Base-by-base conservation (phyloP, 2,797 vertebrate species). In the Cynodonichthys magdalenae region DNA sequence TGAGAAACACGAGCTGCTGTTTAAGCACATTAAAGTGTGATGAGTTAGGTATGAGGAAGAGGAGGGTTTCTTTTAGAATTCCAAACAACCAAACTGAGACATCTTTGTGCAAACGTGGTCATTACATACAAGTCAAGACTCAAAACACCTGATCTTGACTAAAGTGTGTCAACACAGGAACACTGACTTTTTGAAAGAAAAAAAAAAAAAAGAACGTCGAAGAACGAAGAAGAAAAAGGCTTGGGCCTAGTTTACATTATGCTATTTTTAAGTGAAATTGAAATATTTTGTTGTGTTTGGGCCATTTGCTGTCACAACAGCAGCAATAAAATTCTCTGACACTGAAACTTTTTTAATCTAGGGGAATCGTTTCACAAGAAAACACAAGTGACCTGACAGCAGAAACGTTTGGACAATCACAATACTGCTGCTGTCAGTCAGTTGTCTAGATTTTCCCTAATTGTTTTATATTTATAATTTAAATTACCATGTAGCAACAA, bases 161-260 rank as follows among this genome's bases (percentile, higher is more conserved):
- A 80, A 76, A 82, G 73, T 71, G 60, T 62, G 71, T 75, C 76
- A 80, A 76, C 74, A 73, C 31, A 66, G 74, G 29, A 59, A 77
- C 65, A 69, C 53, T 42, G 6, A 48, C 56, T 63, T 73, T 64
- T 47, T 47, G 72, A 54, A 76, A 71, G 82, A 76, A 73, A 83
- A 64, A 72, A 54, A 76, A 70, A 83, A 76, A 73, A 83, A 66
- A 72, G n/a, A n/a, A n/a, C n/a, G n/a, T n/a, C n/a, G n/a, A 70
- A 75, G 52, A 50, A 70, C 69, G 66, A 54, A 59, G 68, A 55
- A 59, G 47, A 53, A 17, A 64, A 28, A 74, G 81, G 71, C 67
- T 81, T 45, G 70, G 82, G 36, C 36, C 11, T 11, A 39, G 36
- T 39, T 39, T 39, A 14, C 36, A 10, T 1, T 3, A 39, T 4